Evolutionary conservation across 2,888 invertebrate species (phyloP), one percentile per base, ranked within the genome.

Genomic region (Cheilosia scutellata): DNA sequence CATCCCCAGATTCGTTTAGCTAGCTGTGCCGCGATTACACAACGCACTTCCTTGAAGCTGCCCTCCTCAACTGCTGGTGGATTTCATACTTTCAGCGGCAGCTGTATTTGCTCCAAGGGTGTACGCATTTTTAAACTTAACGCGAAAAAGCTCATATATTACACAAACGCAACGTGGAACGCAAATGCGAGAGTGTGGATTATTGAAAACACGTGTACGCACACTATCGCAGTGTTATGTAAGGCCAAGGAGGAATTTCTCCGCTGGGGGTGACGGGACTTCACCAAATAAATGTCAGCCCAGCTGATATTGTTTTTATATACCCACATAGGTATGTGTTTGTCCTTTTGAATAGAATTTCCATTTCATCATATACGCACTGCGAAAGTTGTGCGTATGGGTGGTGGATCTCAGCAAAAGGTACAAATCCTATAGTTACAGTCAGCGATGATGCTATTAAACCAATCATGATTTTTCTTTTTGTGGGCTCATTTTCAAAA

Each of bases 241-340:
- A 84, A 84, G 71, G 58, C 44, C 58, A 75, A 60, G 49, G 70
- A 44, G 57, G 33, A 66, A 58, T 57, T 44, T 27, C 42, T 60
- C 29, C 42, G 2, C 27, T 3, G 47, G 27, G 53, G 11, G 9
- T 37, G 11, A 25, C 33, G 65, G 49, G 9, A 63, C 31, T 31
- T 9, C 11, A 11, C 4, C 37, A 37, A 37, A 37, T 37, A 77
- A 70, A 68, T 77, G 47, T 62, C 74, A 57, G 44, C 72, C 74
- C 90, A 90, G 91, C 90, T 90, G 91, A 90, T 90, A 90, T 88
- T 88, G 88, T 89, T 90, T 90, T 91, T 89, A 89, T 90, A 87
- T 89, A 91, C 88, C 87, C 88, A 87, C 75, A 63, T 58, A 57
- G 70, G 20, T 47, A 42, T 29, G 53, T 20, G n/a, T 47, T 16